Base-by-base conservation (phyloP, 2,888 invertebrate species). In the Siphlonurus alternatus region DNA sequence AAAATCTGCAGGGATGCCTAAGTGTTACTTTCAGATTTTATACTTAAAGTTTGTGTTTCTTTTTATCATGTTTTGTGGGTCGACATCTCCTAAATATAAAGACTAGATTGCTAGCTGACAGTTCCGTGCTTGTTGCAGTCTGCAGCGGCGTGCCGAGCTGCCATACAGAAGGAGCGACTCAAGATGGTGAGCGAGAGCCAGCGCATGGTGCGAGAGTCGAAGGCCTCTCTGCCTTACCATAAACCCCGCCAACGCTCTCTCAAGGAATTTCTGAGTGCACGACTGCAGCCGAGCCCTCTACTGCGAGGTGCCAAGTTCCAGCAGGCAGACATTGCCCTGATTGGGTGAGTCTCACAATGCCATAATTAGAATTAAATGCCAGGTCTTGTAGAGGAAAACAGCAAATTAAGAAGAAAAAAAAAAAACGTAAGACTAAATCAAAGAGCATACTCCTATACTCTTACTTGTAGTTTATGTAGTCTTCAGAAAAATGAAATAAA, bases 161-260 rank as follows among this genome's bases (percentile, higher is more conserved):
- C 56, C 56, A 56, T 56, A 20, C 19, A 56, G 56, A 56, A 56
- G 22, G 56, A 56, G n/a, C 7, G 22, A 22, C 83, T 83, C 69
- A 82, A 87, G 70, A 88, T 93, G 67, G 85, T 86, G 71, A 89
- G 91, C 74, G 92, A 91, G 75, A 87, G 88, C 0, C 92, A 93
- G 74, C 79, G 92, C 64, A 80, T 90, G 77, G 73, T 89, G 10
- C 79, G 94, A 68, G 89, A 93, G 73, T 83, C 84, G 20, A 77
- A 83, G 65, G 79, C 93, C 10, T 83, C 84, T 54, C 76, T 95
- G 53, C 94, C 94, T 0, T 94, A 94, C 74, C 93, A 94, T 73
- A 83, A 84, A 71, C 92, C 94, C 1, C 89, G 88, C 71, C 85
- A 87, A 53, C 80, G 87, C 64, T 84, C 86, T 0, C 76, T 94